phyloP scores from a whole-genome alignment of 2,113 vertebrate genomes.

The Lanius ludovicianus region DNA sequence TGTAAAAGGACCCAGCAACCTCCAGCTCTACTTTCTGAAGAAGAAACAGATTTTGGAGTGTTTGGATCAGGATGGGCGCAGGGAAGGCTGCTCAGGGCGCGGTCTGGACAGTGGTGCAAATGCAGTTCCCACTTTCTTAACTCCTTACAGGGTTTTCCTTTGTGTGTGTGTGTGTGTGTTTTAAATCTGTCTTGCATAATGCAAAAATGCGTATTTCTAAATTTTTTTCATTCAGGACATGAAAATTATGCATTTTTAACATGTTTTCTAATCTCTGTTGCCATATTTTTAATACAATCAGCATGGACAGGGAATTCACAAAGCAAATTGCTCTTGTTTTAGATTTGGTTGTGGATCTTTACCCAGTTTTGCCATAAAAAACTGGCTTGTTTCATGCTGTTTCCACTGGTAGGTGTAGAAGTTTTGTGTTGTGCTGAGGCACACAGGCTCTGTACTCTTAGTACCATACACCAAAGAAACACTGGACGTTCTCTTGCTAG shows the following conservation, averaged over 20 bases:
- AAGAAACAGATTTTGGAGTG: not conserved
- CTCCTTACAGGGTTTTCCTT: slow-evolving; percentile 16
- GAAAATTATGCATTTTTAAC: slow-evolving; percentile 46
- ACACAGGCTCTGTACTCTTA: slow-evolving; percentile 14
- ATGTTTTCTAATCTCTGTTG: slow-evolving; percentile 64
- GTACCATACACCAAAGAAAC: slow-evolving; percentile 74
- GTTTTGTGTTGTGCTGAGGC: slow-evolving; percentile 3
- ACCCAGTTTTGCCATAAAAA: not conserved
- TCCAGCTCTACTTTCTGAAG: not conserved
- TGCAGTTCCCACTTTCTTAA: not conserved
- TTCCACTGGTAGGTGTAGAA: not conserved
- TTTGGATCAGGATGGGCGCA: not conserved
- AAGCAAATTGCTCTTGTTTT: not conserved
- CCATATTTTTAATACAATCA: slow-evolving; percentile 59
- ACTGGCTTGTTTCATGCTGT: not conserved
- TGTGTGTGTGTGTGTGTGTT: slow-evolving; percentile 9
- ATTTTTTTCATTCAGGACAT: slow-evolving; percentile 39
- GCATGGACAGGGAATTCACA: slow-evolving; percentile 1
- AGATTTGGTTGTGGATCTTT: not conserved
- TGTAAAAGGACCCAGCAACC: not conserved
- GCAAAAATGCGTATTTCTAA: slow-evolving; percentile 33
- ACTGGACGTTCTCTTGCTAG: not conserved
- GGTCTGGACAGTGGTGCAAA: not conserved
- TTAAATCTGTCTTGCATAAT: not conserved
- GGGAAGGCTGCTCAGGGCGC: not conserved